Evolutionary conservation across 2,888 invertebrate species (phyloP).

Genomic region (Pycnomerus fuliginosus): DNA sequence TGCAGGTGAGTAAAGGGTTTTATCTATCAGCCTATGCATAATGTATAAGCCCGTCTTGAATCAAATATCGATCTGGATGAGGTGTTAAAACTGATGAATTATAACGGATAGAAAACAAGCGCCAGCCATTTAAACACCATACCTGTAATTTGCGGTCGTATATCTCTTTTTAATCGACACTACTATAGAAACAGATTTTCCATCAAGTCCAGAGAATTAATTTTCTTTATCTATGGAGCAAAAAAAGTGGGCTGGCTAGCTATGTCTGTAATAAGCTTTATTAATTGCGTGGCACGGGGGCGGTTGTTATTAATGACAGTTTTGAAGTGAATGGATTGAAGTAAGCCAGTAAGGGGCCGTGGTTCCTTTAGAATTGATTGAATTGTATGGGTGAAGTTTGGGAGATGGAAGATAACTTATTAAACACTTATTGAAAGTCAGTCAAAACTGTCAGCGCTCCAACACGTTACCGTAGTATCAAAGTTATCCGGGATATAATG

Average conservation of each 20-base stretch:
- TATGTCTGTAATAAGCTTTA: conserved; percentile 19
- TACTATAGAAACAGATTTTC: conserved; percentile 21
- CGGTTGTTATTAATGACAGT: conserved; percentile 22
- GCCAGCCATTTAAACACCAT: conserved; percentile 31
- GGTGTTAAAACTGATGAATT: conserved; percentile 48
- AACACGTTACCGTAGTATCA: too few species aligned
- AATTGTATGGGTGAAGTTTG: conserved; percentile 17
- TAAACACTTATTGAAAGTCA: conserved; percentile 23
- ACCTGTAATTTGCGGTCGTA: conserved; percentile 36
- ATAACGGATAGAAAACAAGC: conserved; percentile 41
- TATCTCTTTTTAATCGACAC: conserved; percentile 34
- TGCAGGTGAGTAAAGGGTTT: conserved; percentile 25
- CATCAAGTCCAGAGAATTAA: conserved; percentile 22
- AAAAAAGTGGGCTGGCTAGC: too few species aligned
- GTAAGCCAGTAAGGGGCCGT: conserved; percentile 13
- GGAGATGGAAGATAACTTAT: conserved; percentile 18
- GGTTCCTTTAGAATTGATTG: conserved; percentile 19
- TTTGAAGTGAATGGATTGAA: conserved; percentile 21
- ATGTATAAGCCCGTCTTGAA: conserved; percentile 38
- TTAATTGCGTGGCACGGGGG: conserved; percentile 17
- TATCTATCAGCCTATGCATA: conserved; percentile 38
- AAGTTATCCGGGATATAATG: too few species aligned
- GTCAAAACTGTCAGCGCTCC: conserved; percentile 19
- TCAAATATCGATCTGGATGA: conserved; percentile 37
- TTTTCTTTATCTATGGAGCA: conserved; percentile 3